Evolutionary conservation across 2,888 invertebrate species (phyloP).

Genomic region (Bibio marci): DNA sequence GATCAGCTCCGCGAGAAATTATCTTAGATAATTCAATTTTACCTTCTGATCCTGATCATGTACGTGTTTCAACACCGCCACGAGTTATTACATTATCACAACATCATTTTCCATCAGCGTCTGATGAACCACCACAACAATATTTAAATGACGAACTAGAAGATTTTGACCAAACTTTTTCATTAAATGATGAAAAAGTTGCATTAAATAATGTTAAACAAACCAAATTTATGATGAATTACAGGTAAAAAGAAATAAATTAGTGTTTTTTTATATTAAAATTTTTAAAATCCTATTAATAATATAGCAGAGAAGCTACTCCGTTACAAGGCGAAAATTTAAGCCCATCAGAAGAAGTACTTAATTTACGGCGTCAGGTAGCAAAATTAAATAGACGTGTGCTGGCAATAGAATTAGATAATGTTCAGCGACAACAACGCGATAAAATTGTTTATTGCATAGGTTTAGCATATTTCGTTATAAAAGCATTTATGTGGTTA

Average conservation of each 20-base stretch:
- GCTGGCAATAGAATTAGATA: constrained; percentile 72
- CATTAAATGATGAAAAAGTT: too few species aligned
- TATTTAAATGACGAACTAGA: constrained; percentile 14
- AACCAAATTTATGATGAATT: too few species aligned
- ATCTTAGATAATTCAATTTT: constrained; percentile 67
- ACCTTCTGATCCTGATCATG: constrained; percentile 49
- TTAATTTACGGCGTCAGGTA: constrained; percentile 69
- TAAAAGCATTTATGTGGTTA: constrained; percentile 75
- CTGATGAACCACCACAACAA: constrained; percentile 29
- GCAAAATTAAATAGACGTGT: constrained; percentile 76
- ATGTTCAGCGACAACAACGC: constrained; percentile 64
- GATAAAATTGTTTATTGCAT: constrained; percentile 74
- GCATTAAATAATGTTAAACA: too few species aligned
- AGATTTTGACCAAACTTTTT: constrained; percentile 9
- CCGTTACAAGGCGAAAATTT: constrained; percentile 50
- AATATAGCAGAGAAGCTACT: constrained; percentile 43
- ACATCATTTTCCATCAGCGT: constrained; percentile 60
- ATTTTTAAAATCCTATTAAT: too few species aligned
- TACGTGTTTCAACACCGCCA: constrained; percentile 79
- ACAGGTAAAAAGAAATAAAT: too few species aligned
- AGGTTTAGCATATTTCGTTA: constrained; percentile 68
- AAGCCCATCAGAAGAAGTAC: constrained; percentile 58
- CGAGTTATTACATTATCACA: constrained; percentile 72
- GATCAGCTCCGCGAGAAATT: constrained; percentile 76
- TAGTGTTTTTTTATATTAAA: too few species aligned